Conservation (phyloP, 1,140 invertebrate species). For the Eumeta japonica region DNA sequence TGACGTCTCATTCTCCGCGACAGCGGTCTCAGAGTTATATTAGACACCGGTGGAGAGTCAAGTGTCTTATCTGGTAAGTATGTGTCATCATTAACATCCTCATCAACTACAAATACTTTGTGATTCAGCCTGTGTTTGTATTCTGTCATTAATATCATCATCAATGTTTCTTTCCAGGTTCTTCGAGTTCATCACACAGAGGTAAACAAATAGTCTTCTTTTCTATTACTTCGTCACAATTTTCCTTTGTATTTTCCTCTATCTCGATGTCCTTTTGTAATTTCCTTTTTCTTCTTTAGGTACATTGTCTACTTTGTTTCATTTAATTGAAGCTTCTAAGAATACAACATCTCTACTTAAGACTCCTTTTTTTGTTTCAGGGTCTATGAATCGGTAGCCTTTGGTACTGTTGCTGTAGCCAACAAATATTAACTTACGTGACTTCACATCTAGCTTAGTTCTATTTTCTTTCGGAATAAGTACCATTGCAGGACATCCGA, state of each 20-base stretch:
- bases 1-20: too few species aligned
- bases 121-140: slow-evolving; percentile 1
- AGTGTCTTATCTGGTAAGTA: too few species aligned
- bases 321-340: slow-evolving; percentile 15
- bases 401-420: slow-evolving; percentile 17
- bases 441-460: slow-evolving; percentile 13
- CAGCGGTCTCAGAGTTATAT: too few species aligned
- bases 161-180: slow-evolving; percentile 3
- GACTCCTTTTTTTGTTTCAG: slow-evolving; percentile 16
- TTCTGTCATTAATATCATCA: slow-evolving; percentile 5
- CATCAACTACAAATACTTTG: too few species aligned
- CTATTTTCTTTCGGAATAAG: slow-evolving; percentile 16
- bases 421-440: slow-evolving; percentile 14
- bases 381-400: slow-evolving; percentile 25
- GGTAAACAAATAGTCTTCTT: slow-evolving; percentile 8
- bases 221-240: slow-evolving; percentile 5
- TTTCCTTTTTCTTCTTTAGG: slow-evolving; percentile 8
- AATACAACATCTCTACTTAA: slow-evolving; percentile 27
- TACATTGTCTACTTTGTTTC: too few species aligned
- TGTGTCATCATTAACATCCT: too few species aligned
- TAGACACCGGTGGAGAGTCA: too few species aligned
- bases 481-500: slow-evolving; percentile 20
- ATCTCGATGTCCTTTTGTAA: slow-evolving; percentile 5
- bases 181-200: slow-evolving; percentile 7
- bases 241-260: slow-evolving; percentile 9